phyloP scores from a whole-genome alignment of 2,888 invertebrate species.

The Mimumesa dahlbomi region DNA sequence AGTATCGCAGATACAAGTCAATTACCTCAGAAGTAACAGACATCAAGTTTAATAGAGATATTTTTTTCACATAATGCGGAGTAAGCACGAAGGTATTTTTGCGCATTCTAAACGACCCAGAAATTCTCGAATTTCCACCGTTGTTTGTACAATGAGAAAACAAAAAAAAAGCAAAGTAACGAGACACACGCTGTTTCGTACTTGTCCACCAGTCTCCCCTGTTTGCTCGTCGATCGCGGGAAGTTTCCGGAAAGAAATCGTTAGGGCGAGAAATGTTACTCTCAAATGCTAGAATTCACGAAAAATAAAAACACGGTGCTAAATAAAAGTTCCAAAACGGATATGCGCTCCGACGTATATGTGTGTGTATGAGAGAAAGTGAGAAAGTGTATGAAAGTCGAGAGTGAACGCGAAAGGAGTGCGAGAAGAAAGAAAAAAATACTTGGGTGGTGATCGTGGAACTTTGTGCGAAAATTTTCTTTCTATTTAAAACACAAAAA shows the following conservation, averaged over 20 bases:
- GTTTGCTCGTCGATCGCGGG: conserved; percentile 35
- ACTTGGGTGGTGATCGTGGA: conserved; percentile 23
- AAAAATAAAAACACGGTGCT: conserved; percentile 75
- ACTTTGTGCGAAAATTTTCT: conserved; percentile 26
- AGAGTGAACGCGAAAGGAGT: conserved; percentile 21
- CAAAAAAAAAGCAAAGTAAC: conserved; percentile 1
- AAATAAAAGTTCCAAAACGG: conserved; percentile 73
- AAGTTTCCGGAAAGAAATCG: conserved; percentile 35
- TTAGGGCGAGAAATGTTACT: conserved; percentile 30
- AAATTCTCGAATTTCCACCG: conserved; percentile 10
- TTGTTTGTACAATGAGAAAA: conserved; percentile 3
- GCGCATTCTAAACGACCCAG: conserved; percentile 9
- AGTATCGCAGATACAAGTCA: too few species aligned
- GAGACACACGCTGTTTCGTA: too few species aligned
- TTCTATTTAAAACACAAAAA: too few species aligned
- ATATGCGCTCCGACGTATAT: conserved; percentile 35
- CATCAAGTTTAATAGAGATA: background rate
- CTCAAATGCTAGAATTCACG: conserved; percentile 41
- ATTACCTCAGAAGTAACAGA: too few species aligned
- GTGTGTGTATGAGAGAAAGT: conserved; percentile 28
- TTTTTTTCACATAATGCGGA: conserved; percentile 12
- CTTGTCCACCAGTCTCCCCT: conserved; percentile 30
- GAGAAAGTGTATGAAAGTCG: conserved; percentile 11
- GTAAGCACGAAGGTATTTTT: conserved; percentile 8
- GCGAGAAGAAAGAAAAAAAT: conserved; percentile 5